These are phyloP conservation scores for Lepidurus arcticus DNA, from an alignment of 1,140 invertebrate genomes.

Conservation along the genomic window DNA sequence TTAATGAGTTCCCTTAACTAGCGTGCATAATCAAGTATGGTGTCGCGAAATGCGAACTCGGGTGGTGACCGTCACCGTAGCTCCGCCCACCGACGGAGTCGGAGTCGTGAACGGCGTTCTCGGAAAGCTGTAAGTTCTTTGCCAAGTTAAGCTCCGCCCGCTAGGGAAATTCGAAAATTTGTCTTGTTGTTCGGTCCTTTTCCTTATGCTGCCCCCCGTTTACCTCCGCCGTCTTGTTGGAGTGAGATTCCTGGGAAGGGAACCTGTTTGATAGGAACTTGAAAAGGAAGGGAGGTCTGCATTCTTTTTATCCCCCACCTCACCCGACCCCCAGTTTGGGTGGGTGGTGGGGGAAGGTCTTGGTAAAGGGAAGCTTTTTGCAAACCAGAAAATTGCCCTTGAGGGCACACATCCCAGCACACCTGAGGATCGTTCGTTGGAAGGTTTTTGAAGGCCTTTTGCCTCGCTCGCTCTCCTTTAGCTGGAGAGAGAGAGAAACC, in stretches of 20 bases:
- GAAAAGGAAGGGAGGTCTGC: neutral
- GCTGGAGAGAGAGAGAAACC: neutral
- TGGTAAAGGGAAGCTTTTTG: neutral
- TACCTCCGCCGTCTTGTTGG: neutral
- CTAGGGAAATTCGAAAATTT: too few relatives aligned
- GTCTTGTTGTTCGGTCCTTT: neutral
- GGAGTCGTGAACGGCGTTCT: neutral
- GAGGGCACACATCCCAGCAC: conserved; percentile 11
- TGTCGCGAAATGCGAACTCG: neutral
- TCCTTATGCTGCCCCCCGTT: neutral
- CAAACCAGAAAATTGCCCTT: neutral
- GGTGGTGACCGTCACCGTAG: neutral
- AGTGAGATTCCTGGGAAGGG: neutral
- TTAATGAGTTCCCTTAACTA: too few relatives aligned
- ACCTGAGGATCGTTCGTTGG: conserved; percentile 18
- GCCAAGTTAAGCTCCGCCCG: neutral
- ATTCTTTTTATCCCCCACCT: neutral
- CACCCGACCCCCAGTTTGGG: neutral
- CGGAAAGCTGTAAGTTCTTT: neutral
- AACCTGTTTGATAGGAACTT: conserved; percentile 14
- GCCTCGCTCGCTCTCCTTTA: neutral
- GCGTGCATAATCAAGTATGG: neutral
- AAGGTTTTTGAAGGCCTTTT: conserved; percentile 14
- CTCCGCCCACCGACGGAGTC: conserved; percentile 14
- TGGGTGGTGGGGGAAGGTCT: neutral